phyloP scores from a whole-genome alignment of 2,797 vertebrate species.

The Hippopotamyrus pictus region DNA sequence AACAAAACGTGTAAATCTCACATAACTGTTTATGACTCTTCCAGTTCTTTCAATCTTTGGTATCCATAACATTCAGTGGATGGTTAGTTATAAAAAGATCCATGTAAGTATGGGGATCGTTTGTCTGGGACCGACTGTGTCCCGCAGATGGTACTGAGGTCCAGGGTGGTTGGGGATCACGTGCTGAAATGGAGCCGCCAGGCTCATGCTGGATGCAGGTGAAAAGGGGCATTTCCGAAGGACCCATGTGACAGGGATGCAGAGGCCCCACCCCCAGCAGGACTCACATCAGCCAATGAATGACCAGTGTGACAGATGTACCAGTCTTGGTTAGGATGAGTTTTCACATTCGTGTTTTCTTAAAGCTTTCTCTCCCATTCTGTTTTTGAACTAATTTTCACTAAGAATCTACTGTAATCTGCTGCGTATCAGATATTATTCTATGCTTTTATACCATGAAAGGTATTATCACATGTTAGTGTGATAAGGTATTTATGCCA shows the following conservation, averaged over 20 bases:
- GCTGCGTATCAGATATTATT: background rate
- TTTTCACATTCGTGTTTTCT: background rate
- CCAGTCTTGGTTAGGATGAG: background rate
- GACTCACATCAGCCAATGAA: too few species aligned
- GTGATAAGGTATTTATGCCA: background rate
- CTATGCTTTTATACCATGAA: background rate
- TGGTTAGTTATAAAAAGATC: background rate
- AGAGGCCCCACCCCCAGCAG: background rate
- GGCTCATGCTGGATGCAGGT: background rate
- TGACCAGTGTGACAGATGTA: background rate
- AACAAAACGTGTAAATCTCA: background rate
- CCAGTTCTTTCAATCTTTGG: background rate
- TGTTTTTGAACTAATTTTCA: background rate
- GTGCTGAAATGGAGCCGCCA: background rate
- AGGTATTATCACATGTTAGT: background rate
- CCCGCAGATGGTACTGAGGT: slow-evolving; percentile 9
- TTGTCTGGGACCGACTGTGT: background rate
- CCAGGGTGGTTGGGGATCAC: background rate
- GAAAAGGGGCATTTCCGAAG: background rate
- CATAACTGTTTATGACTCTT: background rate
- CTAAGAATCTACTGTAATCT: background rate
- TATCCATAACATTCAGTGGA: background rate
- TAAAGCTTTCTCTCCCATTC: background rate
- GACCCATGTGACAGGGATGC: background rate
- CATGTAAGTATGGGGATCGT: background rate